Percentiles rank a stretch among this genome's conserved stretches.
Evolutionary conservation across 2,888 invertebrate genomes (phyloP).

Genomic region (Ligdia adustata): DNA sequence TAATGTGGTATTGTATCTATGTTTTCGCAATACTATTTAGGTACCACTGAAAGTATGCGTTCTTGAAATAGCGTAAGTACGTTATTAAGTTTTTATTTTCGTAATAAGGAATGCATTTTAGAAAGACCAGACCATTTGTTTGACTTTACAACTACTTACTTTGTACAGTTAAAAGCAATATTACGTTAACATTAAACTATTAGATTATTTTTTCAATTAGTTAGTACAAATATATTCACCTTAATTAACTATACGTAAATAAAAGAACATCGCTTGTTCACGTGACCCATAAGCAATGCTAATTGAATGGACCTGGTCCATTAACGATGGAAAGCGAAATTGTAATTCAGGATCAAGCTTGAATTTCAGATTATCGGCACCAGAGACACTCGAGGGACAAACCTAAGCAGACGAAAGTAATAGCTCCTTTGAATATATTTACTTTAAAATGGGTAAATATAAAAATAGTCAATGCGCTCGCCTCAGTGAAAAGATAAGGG

Average conservation of each 20-base stretch:
- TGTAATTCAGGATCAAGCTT: slow-evolving; percentile 26
- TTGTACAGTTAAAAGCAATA: too few relatives aligned
- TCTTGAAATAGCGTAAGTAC: too few relatives aligned
- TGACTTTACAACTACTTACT: too few relatives aligned
- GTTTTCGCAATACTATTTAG: too few relatives aligned
- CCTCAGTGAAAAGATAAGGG: too few relatives aligned
- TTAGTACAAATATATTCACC: not conserved
- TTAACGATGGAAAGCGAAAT: slow-evolving; percentile 23
- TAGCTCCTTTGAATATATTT: slow-evolving; percentile 15
- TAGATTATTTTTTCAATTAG: too few relatives aligned
- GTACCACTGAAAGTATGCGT: too few relatives aligned
- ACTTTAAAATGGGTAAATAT: slow-evolving; percentile 7
- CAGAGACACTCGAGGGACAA: slow-evolving; percentile 17
- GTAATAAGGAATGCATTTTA: too few relatives aligned
- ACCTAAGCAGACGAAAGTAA: slow-evolving; percentile 26
- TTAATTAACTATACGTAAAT: not conserved
- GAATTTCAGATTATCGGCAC: slow-evolving; percentile 26
- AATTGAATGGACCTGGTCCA: slow-evolving; percentile 32
- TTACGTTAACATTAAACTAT: too few relatives aligned
- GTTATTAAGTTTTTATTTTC: too few relatives aligned
- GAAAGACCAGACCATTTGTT: too few relatives aligned
- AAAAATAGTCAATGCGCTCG: slow-evolving; percentile 1
- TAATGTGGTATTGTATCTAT: too few relatives aligned
- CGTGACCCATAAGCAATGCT: slow-evolving; percentile 30
- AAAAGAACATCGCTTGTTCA: slow-evolving; percentile 21